Evolutionary conservation across 2,797 vertebrate genomes (phyloP).

Genomic region (Mus spretus): DNA sequence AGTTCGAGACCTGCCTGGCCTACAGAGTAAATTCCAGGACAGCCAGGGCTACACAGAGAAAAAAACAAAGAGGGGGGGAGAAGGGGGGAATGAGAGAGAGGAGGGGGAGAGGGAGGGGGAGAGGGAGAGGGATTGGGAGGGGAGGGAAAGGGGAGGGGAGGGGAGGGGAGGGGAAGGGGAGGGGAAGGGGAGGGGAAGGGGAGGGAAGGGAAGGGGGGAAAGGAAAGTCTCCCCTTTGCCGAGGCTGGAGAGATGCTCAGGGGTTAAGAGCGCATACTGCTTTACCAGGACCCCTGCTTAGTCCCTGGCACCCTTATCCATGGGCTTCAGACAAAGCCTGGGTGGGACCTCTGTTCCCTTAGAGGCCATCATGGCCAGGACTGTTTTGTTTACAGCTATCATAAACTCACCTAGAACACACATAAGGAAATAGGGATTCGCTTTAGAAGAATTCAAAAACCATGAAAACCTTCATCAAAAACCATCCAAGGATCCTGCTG

Average conservation of each 20-base stretch:
- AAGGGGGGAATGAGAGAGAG: not conserved
- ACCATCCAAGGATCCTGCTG: not conserved
- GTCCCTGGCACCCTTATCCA: not conserved
- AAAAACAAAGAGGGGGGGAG: too few species aligned
- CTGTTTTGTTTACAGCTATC: not conserved
- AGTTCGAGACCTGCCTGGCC: not conserved
- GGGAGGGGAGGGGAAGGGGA: not conserved
- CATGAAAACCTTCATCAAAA: not conserved
- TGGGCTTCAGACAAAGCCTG: not conserved
- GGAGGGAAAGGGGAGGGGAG: too few species aligned
- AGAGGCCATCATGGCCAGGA: not conserved
- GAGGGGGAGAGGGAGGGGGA: accelerated
- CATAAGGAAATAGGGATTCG: not conserved
- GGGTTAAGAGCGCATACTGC: not conserved
- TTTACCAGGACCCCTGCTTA: not conserved
- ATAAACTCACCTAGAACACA: not conserved
- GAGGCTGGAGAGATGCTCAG: not conserved
- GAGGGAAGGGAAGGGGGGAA: too few species aligned
- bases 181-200: not conserved
- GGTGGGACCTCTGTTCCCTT: not conserved
- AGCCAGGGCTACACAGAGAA: not conserved
- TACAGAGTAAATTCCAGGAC: not conserved
- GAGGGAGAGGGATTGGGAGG: too few species aligned
- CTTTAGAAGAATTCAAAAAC: not conserved
- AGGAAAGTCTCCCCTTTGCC: not conserved